phyloP scores from a whole-genome alignment of 1,140 invertebrate species.

The Drosophila melanogaster region DNA sequence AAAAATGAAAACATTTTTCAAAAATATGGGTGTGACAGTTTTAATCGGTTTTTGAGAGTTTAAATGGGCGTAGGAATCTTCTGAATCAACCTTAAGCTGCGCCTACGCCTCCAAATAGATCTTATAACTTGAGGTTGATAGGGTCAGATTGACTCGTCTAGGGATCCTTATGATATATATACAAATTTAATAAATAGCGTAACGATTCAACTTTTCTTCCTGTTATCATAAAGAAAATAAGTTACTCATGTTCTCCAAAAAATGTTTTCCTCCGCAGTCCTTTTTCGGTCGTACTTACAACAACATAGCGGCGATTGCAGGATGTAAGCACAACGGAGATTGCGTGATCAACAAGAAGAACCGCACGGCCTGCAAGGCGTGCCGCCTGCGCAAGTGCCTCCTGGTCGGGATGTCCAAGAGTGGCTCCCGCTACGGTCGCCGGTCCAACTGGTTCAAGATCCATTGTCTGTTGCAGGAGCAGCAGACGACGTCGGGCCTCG shows the following conservation, averaged over 20 bases:
- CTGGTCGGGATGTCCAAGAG: slow-evolving; percentile 99
- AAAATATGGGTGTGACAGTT: no score
- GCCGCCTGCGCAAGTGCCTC: slow-evolving; percentile 95
- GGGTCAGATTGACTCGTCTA: no score
- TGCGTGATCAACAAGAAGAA: slow-evolving; percentile 99
- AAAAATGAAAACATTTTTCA: no score
- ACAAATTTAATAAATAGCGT: no score
- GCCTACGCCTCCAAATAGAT: no score
- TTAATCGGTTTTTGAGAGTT: no score
- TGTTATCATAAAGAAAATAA: no score
- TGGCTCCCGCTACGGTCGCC: slow-evolving; percentile 93
- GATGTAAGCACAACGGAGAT: slow-evolving; percentile 96
- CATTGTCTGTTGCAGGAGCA: slow-evolving; percentile 94
- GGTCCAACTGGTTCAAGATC: slow-evolving; percentile 98
- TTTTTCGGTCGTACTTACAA: slow-evolving; percentile 99
- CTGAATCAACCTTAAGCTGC: no score
- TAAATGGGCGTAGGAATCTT: no score
- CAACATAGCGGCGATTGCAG: slow-evolving; percentile 94
- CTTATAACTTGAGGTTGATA: no score
- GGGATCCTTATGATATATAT: no score
- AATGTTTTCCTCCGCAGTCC: slow-evolving; percentile 89
- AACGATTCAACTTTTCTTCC: no score
- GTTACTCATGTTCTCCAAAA: not conserved
- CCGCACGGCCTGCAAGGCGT: slow-evolving; percentile 97
- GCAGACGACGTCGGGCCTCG: slow-evolving; percentile 75